Evolutionary conservation across 1,140 invertebrate genomes (phyloP).

Genomic region (Lordiphosa mommai): DNA sequence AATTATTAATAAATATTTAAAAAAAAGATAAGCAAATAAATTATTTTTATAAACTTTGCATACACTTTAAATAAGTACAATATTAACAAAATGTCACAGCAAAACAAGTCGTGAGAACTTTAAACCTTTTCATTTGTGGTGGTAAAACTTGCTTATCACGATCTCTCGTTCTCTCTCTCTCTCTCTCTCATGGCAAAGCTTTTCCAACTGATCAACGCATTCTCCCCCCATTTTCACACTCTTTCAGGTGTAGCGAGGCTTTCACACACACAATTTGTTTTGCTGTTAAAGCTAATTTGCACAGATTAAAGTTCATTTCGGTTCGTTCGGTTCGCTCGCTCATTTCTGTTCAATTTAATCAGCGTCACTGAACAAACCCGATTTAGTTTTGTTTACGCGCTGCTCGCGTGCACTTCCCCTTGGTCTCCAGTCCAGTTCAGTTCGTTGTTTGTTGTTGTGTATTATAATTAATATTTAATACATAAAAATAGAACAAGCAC

Average conservation of each 20-base stretch:
- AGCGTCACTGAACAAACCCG: slow-evolving; percentile 7
- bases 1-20: too few species aligned
- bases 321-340: not conserved
- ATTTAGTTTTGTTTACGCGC: slow-evolving; percentile 46
- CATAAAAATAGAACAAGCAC: slow-evolving; percentile 34
- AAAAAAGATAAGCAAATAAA: too few species aligned
- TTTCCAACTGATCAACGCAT: too few species aligned
- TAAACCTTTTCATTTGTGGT: not conserved
- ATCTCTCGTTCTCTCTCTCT: too few species aligned
- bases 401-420: slow-evolving; percentile 14
- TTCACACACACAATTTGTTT: slow-evolving; percentile 15
- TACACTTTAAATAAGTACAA: too few species aligned
- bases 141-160: not conserved
- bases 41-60: too few species aligned
- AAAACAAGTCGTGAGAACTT: too few species aligned
- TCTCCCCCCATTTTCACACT: too few species aligned
- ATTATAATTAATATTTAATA: slow-evolving; percentile 17
- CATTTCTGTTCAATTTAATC: slow-evolving; percentile 37
- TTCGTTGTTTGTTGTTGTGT: too few species aligned
- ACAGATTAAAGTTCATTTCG: slow-evolving; percentile 39
- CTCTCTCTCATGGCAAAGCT: too few species aligned
- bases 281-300: slow-evolving; percentile 4
- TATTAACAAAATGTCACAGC: too few species aligned
- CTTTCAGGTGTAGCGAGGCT: not conserved
- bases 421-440: slow-evolving; percentile 1